Evolutionary conservation across 2,797 vertebrate species (phyloP).

Genomic region (Ceryle rudis): DNA sequence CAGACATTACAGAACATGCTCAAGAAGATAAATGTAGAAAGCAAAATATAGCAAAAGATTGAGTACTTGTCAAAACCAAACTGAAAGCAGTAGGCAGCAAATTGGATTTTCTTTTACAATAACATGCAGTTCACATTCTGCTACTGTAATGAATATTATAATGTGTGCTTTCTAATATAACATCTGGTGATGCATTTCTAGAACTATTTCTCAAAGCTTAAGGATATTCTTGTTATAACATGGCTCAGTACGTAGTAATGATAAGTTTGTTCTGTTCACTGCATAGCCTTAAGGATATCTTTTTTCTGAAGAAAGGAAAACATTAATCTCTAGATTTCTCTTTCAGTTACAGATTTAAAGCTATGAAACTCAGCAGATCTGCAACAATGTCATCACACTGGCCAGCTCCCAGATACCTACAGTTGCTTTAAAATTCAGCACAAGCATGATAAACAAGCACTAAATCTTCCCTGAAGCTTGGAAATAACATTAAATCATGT

Average conservation of each 20-base stretch:
- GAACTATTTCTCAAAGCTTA: slow-evolving; percentile 61
- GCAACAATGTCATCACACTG: neutral
- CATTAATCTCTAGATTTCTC: neutral
- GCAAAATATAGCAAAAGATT: slow-evolving; percentile 52
- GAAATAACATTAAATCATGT: neutral
- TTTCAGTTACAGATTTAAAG: slow-evolving; percentile 10
- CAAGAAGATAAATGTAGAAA: slow-evolving; percentile 67
- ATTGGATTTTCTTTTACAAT: slow-evolving; percentile 79
- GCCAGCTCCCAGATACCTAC: neutral
- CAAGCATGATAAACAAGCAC: neutral
- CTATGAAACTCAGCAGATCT: neutral
- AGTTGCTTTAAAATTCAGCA: neutral
- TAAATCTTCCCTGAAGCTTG: neutral
- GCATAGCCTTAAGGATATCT: slow-evolving; percentile 1
- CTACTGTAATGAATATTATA: slow-evolving; percentile 71
- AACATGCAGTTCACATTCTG: slow-evolving; percentile 67
- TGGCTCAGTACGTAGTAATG: slow-evolving; percentile 43
- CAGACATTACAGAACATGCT: slow-evolving; percentile 61
- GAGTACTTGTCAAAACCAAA: slow-evolving; percentile 74
- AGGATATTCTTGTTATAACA: slow-evolving; percentile 47
- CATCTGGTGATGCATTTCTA: slow-evolving; percentile 65
- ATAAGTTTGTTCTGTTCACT: slow-evolving; percentile 43
- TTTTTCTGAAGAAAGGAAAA: slow-evolving; percentile 49
- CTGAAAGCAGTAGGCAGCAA: slow-evolving; percentile 73
- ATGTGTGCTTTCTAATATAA: slow-evolving; percentile 56